phyloP scores from a whole-genome alignment of 2,888 invertebrate species.

The Creontiades dilutus region DNA sequence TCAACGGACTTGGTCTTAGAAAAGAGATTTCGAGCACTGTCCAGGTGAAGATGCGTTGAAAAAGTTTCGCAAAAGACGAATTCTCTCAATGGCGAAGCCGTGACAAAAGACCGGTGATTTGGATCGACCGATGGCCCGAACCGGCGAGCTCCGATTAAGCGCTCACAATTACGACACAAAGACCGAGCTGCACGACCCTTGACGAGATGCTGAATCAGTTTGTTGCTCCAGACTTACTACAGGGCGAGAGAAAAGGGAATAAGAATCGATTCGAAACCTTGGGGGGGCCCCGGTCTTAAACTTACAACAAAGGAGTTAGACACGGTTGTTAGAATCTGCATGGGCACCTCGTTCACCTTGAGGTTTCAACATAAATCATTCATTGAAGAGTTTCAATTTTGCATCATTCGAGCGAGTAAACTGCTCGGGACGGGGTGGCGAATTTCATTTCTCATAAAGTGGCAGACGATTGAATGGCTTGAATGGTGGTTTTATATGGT shows the following conservation, averaged over 20 bases:
- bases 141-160: constrained; percentile 20
- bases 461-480: no score
- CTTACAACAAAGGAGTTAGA: constrained; percentile 14
- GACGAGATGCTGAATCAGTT: constrained; percentile 57
- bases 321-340: constrained; percentile 18
- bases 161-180: constrained; percentile 42
- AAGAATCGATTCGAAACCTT: constrained; percentile 12
- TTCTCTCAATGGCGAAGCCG: constrained; percentile 1
- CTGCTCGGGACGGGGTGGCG: neutral
- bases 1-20: no score
- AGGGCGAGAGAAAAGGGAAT: neutral
- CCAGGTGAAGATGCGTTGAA: neutral
- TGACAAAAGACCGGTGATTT: constrained; percentile 55
- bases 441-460: no score
- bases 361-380: neutral
- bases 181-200: constrained; percentile 32
- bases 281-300: neutral
- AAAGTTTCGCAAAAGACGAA: neutral
- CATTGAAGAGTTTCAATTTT: neutral
- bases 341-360: constrained; percentile 15
- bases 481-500: no score
- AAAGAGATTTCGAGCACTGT: neutral
- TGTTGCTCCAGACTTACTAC: constrained; percentile 17
- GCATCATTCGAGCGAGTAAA: neutral
- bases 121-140: constrained; percentile 42